Percentiles rank a stretch among this genome's conserved stretches.
Conservation (phyloP, 1,140 invertebrate genomes). For the Macrobrachium rosenbergii region DNA sequence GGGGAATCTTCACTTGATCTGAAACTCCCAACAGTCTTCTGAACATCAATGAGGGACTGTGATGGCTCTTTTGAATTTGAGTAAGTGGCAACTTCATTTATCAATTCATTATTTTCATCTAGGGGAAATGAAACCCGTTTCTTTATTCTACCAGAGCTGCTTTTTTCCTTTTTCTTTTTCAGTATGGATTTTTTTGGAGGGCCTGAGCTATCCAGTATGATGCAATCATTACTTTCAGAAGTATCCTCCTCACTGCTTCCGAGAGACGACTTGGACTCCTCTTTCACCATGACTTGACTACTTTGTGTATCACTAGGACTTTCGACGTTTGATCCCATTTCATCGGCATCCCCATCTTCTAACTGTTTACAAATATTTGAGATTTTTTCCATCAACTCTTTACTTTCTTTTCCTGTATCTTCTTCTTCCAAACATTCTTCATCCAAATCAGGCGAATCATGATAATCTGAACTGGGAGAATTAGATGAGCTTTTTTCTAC, state of each 20-base stretch:
- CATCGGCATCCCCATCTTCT: conserved; percentile 23
- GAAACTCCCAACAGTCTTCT: conserved; percentile 45
- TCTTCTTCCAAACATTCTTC: conserved; percentile 26
- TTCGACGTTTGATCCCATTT: conserved; percentile 28
- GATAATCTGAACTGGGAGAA: background rate
- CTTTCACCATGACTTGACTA: too few species aligned
- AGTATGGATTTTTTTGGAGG: conserved; percentile 49
- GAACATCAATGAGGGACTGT: conserved; percentile 50
- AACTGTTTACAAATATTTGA: conserved; percentile 43
- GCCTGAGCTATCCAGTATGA: background rate
- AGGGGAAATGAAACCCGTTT: conserved; percentile 54
- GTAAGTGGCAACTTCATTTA: conserved; percentile 55
- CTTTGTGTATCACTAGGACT: background rate
- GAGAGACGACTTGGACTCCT: background rate
- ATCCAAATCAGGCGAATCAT: background rate
- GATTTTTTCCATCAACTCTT: conserved; percentile 47
- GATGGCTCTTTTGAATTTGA: conserved; percentile 53
- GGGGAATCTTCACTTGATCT: conserved; percentile 18
- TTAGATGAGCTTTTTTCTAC: background rate
- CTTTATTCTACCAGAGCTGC: background rate
- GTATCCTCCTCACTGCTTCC: conserved; percentile 1
- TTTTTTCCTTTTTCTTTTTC: conserved; percentile 48
- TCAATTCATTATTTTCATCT: conserved; percentile 51
- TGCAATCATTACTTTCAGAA: background rate
- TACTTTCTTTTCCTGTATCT: conserved; percentile 23